Evolutionary conservation across 35 echinoderm and acorn worm species (phyloP).

Genomic region (Nesometra sesokonis): DNA sequence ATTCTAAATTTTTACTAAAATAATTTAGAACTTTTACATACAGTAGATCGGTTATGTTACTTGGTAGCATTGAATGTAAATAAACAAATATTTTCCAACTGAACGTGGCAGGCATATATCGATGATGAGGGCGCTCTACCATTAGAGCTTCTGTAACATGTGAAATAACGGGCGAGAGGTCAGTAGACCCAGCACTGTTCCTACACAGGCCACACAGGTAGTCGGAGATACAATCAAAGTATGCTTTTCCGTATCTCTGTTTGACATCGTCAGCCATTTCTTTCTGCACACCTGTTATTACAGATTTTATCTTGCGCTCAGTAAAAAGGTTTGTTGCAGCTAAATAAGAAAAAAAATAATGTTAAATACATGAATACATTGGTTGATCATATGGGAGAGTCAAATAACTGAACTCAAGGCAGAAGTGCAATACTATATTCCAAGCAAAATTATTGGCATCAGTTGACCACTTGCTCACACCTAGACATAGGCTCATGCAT

Average conservation of each 20-base stretch:
- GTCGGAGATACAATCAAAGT: slow-evolving; percentile 8
- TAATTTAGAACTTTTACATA: background rate
- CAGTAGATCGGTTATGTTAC: slow-evolving; percentile 11
- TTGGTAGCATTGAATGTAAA: slow-evolving; percentile 1
- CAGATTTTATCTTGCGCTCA: slow-evolving; percentile 40
- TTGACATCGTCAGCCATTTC: slow-evolving; percentile 42
- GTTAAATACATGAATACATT: background rate
- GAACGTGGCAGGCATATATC: slow-evolving; percentile 21
- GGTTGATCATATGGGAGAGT: background rate
- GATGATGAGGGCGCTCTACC: background rate
- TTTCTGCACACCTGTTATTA: slow-evolving; percentile 43
- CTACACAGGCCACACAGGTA: background rate
- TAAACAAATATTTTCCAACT: slow-evolving; percentile 1
- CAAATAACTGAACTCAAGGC: background rate
- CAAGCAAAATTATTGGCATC: no score
- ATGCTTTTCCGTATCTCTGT: slow-evolving; percentile 42
- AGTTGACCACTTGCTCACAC: no score
- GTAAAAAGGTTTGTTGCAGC: slow-evolving; percentile 76
- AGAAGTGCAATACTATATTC: no score
- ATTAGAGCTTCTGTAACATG: slow-evolving; percentile 22
- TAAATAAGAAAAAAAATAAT: background rate
- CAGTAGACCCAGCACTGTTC: background rate
- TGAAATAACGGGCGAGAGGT: slow-evolving; percentile 15
- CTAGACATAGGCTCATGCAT: no score
- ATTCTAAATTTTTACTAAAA: background rate